Percentiles rank a stretch among this genome's conserved stretches.
phyloP scores from a whole-genome alignment of 2,888 invertebrate genomes.

The Coelopa pilipes region DNA sequence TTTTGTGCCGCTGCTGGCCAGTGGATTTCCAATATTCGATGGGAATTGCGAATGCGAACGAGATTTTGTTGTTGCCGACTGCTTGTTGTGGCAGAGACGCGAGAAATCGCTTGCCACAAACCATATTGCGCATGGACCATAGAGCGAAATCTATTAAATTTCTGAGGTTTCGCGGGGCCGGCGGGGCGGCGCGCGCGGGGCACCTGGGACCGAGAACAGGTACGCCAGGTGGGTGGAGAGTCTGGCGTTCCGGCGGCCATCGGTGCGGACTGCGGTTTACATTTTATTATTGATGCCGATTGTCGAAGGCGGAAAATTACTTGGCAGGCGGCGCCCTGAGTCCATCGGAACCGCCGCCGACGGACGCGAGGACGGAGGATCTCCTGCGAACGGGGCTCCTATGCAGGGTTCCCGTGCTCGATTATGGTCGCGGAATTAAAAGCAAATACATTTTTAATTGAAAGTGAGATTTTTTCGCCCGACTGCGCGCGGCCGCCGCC shows the following conservation, averaged over 20 bases:
- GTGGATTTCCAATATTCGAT: slow-evolving; percentile 18
- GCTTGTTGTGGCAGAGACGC: neutral
- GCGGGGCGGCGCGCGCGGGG: neutral
- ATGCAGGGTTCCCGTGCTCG: too few species aligned
- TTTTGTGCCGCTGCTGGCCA: neutral
- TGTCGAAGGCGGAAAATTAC: too few species aligned
- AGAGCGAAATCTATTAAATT: slow-evolving; percentile 6
- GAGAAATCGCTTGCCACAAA: slow-evolving; percentile 10
- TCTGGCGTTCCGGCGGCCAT: slow-evolving; percentile 38
- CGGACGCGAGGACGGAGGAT: too few species aligned
- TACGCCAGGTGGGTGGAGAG: slow-evolving; percentile 25
- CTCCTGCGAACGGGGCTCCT: too few species aligned
- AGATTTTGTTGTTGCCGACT: neutral
- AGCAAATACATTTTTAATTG: too few species aligned
- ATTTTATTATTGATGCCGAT: slow-evolving; percentile 48
- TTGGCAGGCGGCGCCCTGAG: too few species aligned
- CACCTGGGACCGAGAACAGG: neutral
- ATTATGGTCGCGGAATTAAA: too few species aligned
- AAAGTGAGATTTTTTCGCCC: too few species aligned
- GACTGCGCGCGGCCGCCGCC: too few species aligned
- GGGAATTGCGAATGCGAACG: neutral
- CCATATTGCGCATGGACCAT: neutral
- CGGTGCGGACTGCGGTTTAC: slow-evolving; percentile 47
- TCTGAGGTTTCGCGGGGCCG: neutral
- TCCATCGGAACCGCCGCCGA: too few species aligned